Conservation (phyloP, 2,797 vertebrate species). For the Sebastes taczanowskii region DNA sequence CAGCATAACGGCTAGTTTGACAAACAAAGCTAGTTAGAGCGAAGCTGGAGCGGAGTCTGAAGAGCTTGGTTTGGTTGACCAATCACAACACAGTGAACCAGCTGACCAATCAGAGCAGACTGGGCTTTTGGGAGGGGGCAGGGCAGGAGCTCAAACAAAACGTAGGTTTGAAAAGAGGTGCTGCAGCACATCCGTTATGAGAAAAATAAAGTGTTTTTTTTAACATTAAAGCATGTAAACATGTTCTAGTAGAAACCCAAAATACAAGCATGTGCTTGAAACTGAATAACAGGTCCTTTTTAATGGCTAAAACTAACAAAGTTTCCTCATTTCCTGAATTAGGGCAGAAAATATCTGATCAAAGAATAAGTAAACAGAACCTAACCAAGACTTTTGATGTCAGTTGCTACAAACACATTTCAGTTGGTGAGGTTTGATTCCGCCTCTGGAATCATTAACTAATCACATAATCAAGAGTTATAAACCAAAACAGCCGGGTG, state of each 20-base stretch:
- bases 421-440: not conserved
- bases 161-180: too few relatives aligned
- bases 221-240: rapidly evolving
- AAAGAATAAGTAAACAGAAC: not conserved
- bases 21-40: too few relatives aligned
- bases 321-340: not conserved
- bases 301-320: not conserved
- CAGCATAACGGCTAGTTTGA: too few relatives aligned
- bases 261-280: not conserved
- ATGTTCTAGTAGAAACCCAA: not conserved
- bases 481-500: not conserved
- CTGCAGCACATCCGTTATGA: too few relatives aligned
- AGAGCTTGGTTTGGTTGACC: too few relatives aligned
- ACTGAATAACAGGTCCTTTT: not conserved
- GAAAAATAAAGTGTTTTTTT: too few relatives aligned
- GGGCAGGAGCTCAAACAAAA: too few relatives aligned
- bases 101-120: too few relatives aligned
- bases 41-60: too few relatives aligned
- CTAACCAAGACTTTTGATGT: not conserved
- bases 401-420: not conserved
- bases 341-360: too few relatives aligned
- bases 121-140: too few relatives aligned
- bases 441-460: not conserved
- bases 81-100: too few relatives aligned
- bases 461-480: not conserved